These are phyloP conservation scores for Drosophila pegasa DNA, from an alignment of 2,888 invertebrate species.

Conservation along the genomic window DNA sequence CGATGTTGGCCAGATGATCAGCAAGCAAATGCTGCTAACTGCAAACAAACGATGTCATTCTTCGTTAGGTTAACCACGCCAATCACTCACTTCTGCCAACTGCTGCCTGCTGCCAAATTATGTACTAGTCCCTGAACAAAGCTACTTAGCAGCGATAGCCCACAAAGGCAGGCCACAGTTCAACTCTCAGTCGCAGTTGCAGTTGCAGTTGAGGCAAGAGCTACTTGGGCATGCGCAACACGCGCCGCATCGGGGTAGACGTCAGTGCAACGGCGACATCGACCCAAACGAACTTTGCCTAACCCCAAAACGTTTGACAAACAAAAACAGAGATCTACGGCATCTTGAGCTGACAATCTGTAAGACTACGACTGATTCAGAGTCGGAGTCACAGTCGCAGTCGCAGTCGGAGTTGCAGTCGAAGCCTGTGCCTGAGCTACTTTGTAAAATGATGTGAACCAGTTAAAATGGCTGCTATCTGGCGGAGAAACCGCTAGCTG, in stretches of 20 bases:
- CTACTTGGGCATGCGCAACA: constrained; percentile 68
- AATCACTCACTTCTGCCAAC: constrained; percentile 54
- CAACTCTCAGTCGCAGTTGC: constrained; percentile 39
- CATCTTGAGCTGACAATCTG: constrained; percentile 73
- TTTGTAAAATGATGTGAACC: constrained; percentile 78
- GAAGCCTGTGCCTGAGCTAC: constrained; percentile 57
- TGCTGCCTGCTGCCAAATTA: constrained; percentile 66
- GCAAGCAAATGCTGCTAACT: constrained; percentile 17
- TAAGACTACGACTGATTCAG: constrained; percentile 14
- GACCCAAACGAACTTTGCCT: constrained; percentile 75
- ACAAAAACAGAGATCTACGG: constrained; percentile 66
- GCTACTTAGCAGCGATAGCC: constrained; percentile 43
- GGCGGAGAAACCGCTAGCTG: constrained; percentile 64
- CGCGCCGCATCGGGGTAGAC: constrained; percentile 52
- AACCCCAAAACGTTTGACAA: constrained; percentile 76
- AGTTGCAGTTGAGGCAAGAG: constrained; percentile 29
- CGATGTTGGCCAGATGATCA: constrained; percentile 24
- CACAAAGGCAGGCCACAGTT: constrained; percentile 48
- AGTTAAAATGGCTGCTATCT: constrained; percentile 65
- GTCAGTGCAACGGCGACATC: constrained; percentile 53
- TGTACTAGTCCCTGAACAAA: constrained; percentile 50
- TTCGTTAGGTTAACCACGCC: constrained; percentile 52
- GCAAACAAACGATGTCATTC: constrained; percentile 21
- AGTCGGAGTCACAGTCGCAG: constrained; percentile 19
- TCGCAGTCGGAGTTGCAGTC: constrained; percentile 21